Evolutionary conservation across 1,140 invertebrate species (phyloP), one percentile per base, ranked within the genome.

Genomic region (Belonocnema kinseyi): DNA sequence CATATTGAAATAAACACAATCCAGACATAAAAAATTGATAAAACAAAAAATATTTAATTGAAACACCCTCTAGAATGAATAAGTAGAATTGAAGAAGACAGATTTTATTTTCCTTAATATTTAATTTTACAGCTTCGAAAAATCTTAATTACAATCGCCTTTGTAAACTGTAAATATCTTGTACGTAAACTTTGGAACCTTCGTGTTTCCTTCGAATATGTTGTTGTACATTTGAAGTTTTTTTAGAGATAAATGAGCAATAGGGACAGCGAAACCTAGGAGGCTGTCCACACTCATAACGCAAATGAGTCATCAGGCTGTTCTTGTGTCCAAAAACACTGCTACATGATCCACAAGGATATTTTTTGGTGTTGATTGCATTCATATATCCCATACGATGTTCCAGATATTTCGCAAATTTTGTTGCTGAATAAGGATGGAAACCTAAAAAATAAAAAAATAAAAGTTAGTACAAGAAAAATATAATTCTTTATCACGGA

Each of bases 131-230:
- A 21, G 10, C 16, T 19, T 19, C 17, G 16, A 54, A 16, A 53
- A 54, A 19, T 56, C 58, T 14, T 61, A 3, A 61, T 33, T 56
- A 21, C 17, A 56, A 17, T n/a, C 17, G 53, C 17, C 21, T 56
- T 56, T 56, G 21, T 56, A 56, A 56, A 56, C 21, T 61, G 33
- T 61, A 61, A 61, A 61, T 66, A 10, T 66, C 61, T 13, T 66
- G 33, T 33, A 66, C 61, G 16, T 66, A 66, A 46, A 66, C 61
- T 46, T n/a, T 40, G 13, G 10, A 66, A 40, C 61, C 61, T 13
- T 66, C 61, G n/a, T 66, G 61, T 66, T 66, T 66, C 8, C 61
- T 26, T 40, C 61, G 61, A 66, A 66, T 66, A 40, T 66, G 61
- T 16, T 66, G 61, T 16, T 66, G 61, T 40, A 66, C 61, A 46